A percentile compares a stretch with the other conserved stretches of the same genome.
phyloP scores from a whole-genome alignment of 2,888 invertebrate species.

The Mechanitis messenoides region DNA sequence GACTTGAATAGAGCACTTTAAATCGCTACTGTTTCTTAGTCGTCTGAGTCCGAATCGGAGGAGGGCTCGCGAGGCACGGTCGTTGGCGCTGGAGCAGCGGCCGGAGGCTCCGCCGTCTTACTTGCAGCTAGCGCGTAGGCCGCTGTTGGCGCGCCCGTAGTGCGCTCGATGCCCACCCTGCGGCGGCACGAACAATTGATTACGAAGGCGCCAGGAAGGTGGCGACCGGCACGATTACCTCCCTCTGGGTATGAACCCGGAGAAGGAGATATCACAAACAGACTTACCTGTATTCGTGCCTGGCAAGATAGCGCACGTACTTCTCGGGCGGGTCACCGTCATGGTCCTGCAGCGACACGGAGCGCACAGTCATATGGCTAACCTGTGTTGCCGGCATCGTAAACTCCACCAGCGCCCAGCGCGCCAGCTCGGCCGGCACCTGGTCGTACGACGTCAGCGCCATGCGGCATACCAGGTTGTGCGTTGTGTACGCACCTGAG shows the following conservation, averaged over 20 bases:
- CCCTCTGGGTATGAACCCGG: background rate
- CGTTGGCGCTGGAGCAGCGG: constrained; percentile 36
- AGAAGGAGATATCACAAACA: background rate
- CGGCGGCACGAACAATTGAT: background rate
- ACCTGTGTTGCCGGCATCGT: constrained; percentile 98
- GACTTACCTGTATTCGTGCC: constrained; percentile 93
- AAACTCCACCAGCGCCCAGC: constrained; percentile 91
- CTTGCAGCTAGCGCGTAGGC: constrained; percentile 57
- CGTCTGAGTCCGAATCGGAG: constrained; percentile 64
- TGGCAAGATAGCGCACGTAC: constrained; percentile 96
- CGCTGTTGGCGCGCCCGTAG: constrained; percentile 63
- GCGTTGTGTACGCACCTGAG: constrained; percentile 97
- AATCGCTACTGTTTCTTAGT: constrained; percentile 33
- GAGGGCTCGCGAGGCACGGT: constrained; percentile 50
- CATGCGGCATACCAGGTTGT: constrained; percentile 95
- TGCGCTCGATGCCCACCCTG: constrained; percentile 92
- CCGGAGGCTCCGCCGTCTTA: constrained; percentile 33
- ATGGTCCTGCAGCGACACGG: constrained; percentile 91
- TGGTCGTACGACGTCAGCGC: constrained; percentile 98
- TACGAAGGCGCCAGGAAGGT: background rate
- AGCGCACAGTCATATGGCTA: constrained; percentile 93
- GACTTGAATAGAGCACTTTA: background rate
- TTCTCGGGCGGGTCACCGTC: constrained; percentile 98
- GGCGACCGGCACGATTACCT: background rate
- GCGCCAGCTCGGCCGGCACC: constrained; percentile 94